Percentiles rank a stretch among this genome's conserved stretches.
Evolutionary conservation across 2,113 vertebrate genomes (phyloP).

Genomic region (Paratilapia polleni): DNA sequence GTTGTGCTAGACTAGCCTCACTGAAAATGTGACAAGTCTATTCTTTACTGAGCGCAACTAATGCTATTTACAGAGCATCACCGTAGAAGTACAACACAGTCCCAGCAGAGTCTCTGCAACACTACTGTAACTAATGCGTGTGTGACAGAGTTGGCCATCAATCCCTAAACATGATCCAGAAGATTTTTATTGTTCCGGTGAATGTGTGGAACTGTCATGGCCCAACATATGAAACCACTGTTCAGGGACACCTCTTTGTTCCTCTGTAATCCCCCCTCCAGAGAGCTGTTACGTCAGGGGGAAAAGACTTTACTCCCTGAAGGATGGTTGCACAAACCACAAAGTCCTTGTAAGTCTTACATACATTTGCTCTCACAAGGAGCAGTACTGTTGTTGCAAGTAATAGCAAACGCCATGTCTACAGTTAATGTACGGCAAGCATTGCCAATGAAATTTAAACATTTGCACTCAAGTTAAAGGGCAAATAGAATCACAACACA

Average conservation of each 20-base stretch:
- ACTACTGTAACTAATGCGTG: slow-evolving; percentile 69
- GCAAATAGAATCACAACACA: slow-evolving; percentile 39
- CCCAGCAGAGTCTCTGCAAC: slow-evolving; percentile 54
- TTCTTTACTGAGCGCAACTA: slow-evolving; percentile 76
- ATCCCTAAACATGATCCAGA: slow-evolving; percentile 62
- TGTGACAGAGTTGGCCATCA: slow-evolving; percentile 66
- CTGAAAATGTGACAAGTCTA: slow-evolving; percentile 78
- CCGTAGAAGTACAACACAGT: slow-evolving; percentile 66
- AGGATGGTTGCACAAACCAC: slow-evolving; percentile 20
- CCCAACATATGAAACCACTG: neutral
- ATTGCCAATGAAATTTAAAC: slow-evolving; percentile 40
- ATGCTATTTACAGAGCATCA: slow-evolving; percentile 77
- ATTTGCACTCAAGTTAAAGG: slow-evolving; percentile 60
- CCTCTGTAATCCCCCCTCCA: slow-evolving; percentile 19
- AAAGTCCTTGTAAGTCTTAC: slow-evolving; percentile 42
- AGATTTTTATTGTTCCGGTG: slow-evolving; percentile 64
- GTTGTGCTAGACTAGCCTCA: slow-evolving; percentile 68
- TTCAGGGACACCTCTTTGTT: slow-evolving; percentile 19
- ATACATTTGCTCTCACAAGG: slow-evolving; percentile 21
- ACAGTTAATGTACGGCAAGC: slow-evolving; percentile 23
- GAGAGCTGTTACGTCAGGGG: slow-evolving; percentile 15
- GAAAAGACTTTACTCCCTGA: slow-evolving; percentile 9
- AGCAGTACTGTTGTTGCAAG: slow-evolving; percentile 14
- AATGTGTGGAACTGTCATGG: slow-evolving; percentile 52
- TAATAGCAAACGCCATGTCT: slow-evolving; percentile 34